phyloP scores from a whole-genome alignment of 2,888 invertebrate species.

The Leistus spinibarbis region DNA sequence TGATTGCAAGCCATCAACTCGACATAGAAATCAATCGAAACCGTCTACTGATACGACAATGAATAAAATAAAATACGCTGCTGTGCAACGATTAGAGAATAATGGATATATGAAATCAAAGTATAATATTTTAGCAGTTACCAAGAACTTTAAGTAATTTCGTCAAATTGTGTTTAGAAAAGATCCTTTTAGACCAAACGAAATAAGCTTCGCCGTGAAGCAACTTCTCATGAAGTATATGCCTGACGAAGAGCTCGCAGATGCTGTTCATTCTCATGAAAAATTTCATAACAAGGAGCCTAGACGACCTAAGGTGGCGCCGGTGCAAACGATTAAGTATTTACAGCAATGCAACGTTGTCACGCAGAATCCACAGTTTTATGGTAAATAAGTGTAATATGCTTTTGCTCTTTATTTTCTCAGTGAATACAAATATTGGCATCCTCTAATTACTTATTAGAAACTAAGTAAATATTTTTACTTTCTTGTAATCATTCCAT shows the following conservation, averaged over 20 bases:
- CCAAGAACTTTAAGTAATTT: constrained; percentile 9
- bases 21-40: constrained; percentile 38
- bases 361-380: constrained; percentile 8
- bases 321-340: constrained; percentile 18
- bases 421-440: no score
- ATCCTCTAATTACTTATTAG: no score
- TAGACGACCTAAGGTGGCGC: constrained; percentile 46
- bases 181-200: constrained; percentile 47
- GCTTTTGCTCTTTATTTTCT: no score
- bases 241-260: constrained; percentile 58
- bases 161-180: background rate
- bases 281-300: constrained; percentile 43
- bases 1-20: background rate
- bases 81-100: constrained; percentile 53
- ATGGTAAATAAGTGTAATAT: background rate
- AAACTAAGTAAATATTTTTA: no score
- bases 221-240: constrained; percentile 64
- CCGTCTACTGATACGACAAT: constrained; percentile 47
- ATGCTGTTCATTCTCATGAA: constrained; percentile 40
- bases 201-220: constrained; percentile 63
- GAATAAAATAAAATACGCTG: constrained; percentile 53
- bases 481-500: no score
- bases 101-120: constrained; percentile 47
- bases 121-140: background rate
- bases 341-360: constrained; percentile 27